Conservation (phyloP, 2,113 vertebrate genomes). For the Rhynchopsitta pachyrhyncha region DNA sequence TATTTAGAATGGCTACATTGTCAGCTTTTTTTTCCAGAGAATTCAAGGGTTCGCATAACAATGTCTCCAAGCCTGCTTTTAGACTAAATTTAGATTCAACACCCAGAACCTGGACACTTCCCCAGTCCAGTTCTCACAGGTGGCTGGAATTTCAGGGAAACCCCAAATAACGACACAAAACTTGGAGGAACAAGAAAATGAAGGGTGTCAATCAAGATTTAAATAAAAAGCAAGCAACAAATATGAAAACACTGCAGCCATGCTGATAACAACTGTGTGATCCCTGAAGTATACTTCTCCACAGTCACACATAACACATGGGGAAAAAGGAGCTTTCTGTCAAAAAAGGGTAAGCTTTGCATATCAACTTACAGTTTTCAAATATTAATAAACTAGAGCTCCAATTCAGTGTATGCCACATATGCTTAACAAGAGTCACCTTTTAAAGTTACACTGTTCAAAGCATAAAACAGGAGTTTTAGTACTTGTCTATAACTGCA, state of each 20-base stretch:
- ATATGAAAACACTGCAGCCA: neutral
- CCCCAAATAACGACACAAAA: neutral
- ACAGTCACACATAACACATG: neutral
- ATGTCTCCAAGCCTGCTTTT: neutral
- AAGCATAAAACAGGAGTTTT: neutral
- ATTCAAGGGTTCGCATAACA: neutral
- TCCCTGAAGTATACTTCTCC: neutral
- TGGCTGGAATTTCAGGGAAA: neutral
- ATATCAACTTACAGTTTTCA: neutral
- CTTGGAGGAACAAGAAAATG: neutral
- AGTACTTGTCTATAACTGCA: neutral
- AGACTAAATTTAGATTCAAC: neutral
- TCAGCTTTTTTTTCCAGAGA: neutral
- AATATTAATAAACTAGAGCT: neutral
- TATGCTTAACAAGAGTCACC: neutral
- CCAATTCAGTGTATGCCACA: neutral
- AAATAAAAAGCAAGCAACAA: neutral
- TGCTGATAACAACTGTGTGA: neutral
- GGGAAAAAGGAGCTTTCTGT: neutral
- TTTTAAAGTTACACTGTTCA: neutral
- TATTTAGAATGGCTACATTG: neutral
- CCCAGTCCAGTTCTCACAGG: neutral
- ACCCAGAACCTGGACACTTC: neutral
- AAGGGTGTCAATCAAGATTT: neutral
- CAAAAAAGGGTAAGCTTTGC: neutral